Conservation (phyloP, 2,113 vertebrate genomes). For the Chelonoidis abingdonii region DNA sequence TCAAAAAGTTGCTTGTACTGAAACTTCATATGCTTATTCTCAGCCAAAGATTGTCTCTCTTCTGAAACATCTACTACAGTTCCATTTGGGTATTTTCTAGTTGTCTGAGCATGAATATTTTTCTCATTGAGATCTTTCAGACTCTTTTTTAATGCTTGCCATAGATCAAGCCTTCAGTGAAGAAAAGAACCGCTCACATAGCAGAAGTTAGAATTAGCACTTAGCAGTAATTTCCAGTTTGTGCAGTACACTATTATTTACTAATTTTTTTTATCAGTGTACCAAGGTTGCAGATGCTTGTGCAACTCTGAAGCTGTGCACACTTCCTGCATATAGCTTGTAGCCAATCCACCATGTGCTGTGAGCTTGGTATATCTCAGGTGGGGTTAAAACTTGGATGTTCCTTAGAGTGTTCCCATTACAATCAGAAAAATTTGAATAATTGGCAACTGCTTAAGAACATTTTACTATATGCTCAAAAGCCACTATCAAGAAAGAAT, state of each 20-base stretch:
- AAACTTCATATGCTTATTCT: background rate
- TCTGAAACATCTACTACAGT: background rate
- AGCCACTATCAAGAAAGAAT: background rate
- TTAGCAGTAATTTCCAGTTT: conserved; percentile 61
- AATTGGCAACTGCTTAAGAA: background rate
- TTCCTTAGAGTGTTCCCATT: background rate
- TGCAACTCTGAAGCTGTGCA: background rate
- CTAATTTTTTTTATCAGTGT: background rate
- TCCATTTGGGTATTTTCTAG: background rate
- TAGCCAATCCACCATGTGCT: background rate
- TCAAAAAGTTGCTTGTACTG: background rate
- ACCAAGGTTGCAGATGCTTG: conserved; percentile 7
- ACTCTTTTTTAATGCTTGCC: background rate
- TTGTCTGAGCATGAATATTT: background rate
- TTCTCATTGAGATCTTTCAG: conserved; percentile 26
- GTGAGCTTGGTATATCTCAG: background rate
- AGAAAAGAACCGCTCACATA: conserved; percentile 28
- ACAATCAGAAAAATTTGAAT: background rate
- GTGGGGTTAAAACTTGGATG: background rate
- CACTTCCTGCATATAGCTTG: background rate
- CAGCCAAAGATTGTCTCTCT: background rate
- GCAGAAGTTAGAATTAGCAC: conserved; percentile 60
- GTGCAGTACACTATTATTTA: conserved; percentile 35
- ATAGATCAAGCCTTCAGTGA: conserved; percentile 68
- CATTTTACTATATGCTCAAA: background rate